Evolutionary conservation across 2,113 vertebrate genomes (phyloP), one percentile per base, ranked within the genome.

Genomic region (Mystacornis crossleyi): DNA sequence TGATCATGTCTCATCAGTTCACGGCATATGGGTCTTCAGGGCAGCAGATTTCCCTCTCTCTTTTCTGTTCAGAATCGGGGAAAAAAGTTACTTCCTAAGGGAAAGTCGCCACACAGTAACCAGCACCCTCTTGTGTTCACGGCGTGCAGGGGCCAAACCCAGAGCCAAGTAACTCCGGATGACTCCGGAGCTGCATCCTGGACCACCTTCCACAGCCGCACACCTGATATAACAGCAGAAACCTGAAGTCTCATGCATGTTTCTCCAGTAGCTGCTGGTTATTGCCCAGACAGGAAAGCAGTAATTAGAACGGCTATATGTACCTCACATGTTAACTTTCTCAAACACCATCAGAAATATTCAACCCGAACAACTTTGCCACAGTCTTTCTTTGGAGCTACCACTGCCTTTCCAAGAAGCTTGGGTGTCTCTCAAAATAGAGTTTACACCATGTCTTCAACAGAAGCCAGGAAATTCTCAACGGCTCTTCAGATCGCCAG

Each of bases 131-230:
- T 86, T 78, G 78, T 78, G 93, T 57, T 53, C 42, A 21, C 3
- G 5, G 12, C 4, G 4, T 0, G 0, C 50, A 43, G 36, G 78
- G 17, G 12, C 28, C 38, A n/a, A 86, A 43, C 12, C 11, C 9
- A 6, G 18, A 2, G 13, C 64, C 40, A 2, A 7, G 33, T 6
- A 25, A 19, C 6, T 3, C 20, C 0, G 0, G 0, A 2, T 29
- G 17, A 34, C 20, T n/a, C 9, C 0, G 1, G 17, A 53, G 31
- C 24, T 14, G 47, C 53, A 6, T n/a, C 60, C 26, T 24, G 26
- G 10, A 42, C 20, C 47, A 31, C 5, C 29, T 71, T 50, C 33
- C 34, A 5, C 34, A 28, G 25, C 19, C 60, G 10, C 19, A 62
- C 40, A 43, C 18, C 36, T 66, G 65, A 28, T 0, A 0, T 18